phyloP scores from a whole-genome alignment of 1,140 invertebrate species.

The Neocloeon triangulifer region DNA sequence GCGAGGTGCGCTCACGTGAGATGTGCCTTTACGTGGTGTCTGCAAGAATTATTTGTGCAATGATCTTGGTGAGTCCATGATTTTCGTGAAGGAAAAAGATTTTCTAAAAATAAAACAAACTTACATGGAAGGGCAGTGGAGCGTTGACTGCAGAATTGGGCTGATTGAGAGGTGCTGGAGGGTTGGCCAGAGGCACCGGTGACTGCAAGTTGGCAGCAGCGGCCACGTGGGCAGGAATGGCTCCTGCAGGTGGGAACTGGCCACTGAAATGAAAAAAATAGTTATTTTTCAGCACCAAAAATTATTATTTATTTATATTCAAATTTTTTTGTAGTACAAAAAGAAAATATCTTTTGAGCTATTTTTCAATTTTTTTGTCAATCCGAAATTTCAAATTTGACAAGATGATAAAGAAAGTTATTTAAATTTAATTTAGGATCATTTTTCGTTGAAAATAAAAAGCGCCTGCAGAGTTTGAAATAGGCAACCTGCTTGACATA shows the following conservation, averaged over 20 bases:
- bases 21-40: conserved; percentile 11
- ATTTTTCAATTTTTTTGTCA: too few species aligned
- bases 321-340: too few species aligned
- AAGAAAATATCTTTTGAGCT: too few species aligned
- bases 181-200: conserved; percentile 7
- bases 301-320: too few species aligned
- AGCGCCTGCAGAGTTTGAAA: too few species aligned
- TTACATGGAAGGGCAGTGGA: conserved; percentile 19
- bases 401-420: too few species aligned
- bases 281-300: too few species aligned
- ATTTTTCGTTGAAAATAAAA: too few species aligned
- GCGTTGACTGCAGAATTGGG: conserved; percentile 14
- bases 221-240: conserved; percentile 37
- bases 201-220: conserved; percentile 7
- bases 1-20: conserved; percentile 11
- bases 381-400: too few species aligned
- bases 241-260: conserved; percentile 32
- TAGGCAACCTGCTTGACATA: too few species aligned
- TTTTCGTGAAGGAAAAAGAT: not conserved
- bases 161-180: conserved; percentile 9
- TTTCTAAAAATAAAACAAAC: conserved; percentile 4
- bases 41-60: conserved; percentile 8
- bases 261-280: conserved; percentile 29
- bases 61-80: not conserved
- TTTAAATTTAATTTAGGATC: too few species aligned